Percentiles rank a stretch among this genome's conserved stretches.
Evolutionary conservation across 2,888 invertebrate species (phyloP).

Genomic region (Steinernema scapterisci): DNA sequence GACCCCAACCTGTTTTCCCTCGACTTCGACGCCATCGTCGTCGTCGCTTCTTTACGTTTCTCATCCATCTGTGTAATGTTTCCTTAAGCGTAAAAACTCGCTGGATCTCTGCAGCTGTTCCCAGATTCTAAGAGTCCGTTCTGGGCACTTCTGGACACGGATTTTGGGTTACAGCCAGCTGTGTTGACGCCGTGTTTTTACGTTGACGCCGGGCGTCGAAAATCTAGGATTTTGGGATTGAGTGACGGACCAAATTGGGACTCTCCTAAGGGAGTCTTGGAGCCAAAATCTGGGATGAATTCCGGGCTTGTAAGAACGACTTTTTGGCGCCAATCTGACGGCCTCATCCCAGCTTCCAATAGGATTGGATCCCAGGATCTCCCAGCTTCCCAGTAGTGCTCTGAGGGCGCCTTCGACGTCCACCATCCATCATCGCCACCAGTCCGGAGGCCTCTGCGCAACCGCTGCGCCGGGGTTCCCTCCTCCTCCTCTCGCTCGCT

Average conservation of each 20-base stretch:
- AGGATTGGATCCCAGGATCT: background rate
- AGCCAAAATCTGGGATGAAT: too few species aligned
- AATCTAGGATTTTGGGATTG: background rate
- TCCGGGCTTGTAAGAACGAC: too few species aligned
- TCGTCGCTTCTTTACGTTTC: background rate
- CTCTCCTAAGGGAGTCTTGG: too few species aligned
- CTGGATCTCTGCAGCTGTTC: background rate
- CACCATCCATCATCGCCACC: slow-evolving; percentile 18
- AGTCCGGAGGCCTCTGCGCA: background rate
- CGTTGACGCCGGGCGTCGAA: background rate
- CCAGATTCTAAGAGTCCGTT: too few species aligned
- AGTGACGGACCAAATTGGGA: background rate
- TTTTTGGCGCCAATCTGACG: too few species aligned
- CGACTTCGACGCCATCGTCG: too few species aligned
- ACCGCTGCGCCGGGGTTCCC: background rate
- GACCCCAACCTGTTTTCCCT: slow-evolving; percentile 3
- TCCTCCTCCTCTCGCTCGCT: background rate
- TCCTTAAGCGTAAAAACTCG: background rate
- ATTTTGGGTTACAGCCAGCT: background rate
- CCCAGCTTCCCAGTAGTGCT: too few species aligned
- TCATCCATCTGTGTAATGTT: slow-evolving; percentile 29
- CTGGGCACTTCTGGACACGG: too few species aligned
- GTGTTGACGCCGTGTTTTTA: slow-evolving; percentile 14
- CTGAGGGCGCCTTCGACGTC: too few species aligned
- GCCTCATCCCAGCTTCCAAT: background rate